Conservation (phyloP, 2,888 invertebrate genomes). For the Tipula unca region DNA sequence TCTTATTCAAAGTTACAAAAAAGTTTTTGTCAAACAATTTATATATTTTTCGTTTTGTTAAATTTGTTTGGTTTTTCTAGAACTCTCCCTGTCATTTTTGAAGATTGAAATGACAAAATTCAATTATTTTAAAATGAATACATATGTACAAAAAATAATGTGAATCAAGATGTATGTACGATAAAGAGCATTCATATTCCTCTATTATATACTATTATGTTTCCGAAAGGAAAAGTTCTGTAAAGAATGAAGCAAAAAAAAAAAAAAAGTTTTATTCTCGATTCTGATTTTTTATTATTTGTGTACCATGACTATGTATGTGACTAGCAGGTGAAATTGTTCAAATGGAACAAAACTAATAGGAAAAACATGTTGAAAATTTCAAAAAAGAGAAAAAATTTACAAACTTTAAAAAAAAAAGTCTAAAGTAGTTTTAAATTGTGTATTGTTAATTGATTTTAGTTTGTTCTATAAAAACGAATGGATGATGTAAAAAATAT, state of each 20-base stretch:
- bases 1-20: background rate
- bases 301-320: background rate
- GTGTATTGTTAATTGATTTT: background rate
- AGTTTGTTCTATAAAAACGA: background rate
- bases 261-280: background rate
- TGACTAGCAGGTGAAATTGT: background rate
- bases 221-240: slow-evolving; percentile 4
- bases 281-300: background rate
- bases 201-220: background rate
- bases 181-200: background rate
- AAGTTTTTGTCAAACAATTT: background rate
- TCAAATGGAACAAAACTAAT: background rate
- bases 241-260: background rate
- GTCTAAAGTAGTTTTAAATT: background rate
- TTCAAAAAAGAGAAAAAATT: background rate
- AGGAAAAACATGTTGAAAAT: background rate
- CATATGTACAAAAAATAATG: too few relatives aligned
- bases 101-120: slow-evolving; percentile 14
- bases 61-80: background rate
- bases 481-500: background rate
- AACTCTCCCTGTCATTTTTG: background rate
- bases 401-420: background rate
- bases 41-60: background rate
- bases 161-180: background rate
- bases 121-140: background rate